Base-by-base conservation (phyloP, 2,113 vertebrate genomes). In the Lophura nycthemera region DNA sequence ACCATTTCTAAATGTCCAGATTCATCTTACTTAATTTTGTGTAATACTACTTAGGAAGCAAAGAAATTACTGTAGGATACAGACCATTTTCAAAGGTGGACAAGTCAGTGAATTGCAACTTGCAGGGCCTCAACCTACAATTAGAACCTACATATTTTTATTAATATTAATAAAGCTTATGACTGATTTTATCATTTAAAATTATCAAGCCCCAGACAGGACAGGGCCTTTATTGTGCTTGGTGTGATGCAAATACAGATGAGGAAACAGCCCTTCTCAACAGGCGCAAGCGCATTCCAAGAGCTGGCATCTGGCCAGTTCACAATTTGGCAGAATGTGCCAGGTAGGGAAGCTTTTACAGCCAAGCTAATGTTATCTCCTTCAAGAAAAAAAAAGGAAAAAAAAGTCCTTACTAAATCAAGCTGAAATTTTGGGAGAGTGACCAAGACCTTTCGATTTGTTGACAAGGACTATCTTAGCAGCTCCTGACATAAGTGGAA, bases 11-110 rank as follows among this genome's bases (percentile, higher is more conserved):
- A 79, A 89, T 2, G 2, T 84, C 30, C n/a, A 83, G 36, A 63
- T 82, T 60, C 54, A 76, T 72, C 90, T 86, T 72, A 36, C 29
- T 83, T 89, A 70, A 70, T 87, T 91, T 88, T 88, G 10, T 77
- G 36, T 67, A 76, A 54, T 22, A 78, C 10, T 34, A 19, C 59
- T 48, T 76, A 87, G 70, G 54, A 93, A 93, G 69, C 56, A 88
- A 52, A 71, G 38, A 81, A 88, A 74, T 89, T 91, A 74, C 66
- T 89, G 60, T 11, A 71, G 45, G 25, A 30, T 8, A 59, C 36
- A 83, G 11, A 48, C 6, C 18, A 52, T 83, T 67, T 77, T 50
- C 56, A 88, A 91, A 88, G 36, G 38, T 60, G 56, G 64, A 76
- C 50, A 73, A 73, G 38, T 63, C 45, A 92, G 22, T 67, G 69